These are phyloP conservation scores for Aldabrachelys gigantea DNA, from an alignment of 2,113 vertebrate genomes.

Conservation along the genomic window DNA sequence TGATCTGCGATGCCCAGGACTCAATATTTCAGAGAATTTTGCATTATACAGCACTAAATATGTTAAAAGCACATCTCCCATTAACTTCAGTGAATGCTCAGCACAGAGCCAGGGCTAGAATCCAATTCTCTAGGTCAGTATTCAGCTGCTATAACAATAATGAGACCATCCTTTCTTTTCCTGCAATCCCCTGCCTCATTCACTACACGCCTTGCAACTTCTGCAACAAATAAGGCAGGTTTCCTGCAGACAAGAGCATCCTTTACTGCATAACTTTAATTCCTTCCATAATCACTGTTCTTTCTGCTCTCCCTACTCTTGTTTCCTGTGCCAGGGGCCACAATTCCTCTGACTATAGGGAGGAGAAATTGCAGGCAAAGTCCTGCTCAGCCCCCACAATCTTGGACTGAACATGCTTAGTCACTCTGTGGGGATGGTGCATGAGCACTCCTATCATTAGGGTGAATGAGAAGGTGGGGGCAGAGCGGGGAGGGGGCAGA, in stretches of 20 bases:
- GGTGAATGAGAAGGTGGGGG: too few species aligned
- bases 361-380: neutral
- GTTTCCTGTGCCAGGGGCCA: accelerated
- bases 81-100: neutral
- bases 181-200: accelerated
- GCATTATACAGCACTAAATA: neutral
- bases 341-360: accelerated
- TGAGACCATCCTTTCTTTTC: neutral
- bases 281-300: accelerated
- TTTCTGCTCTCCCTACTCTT: neutral
- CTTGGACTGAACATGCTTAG: accelerated
- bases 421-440: neutral
- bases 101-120: neutral
- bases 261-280: neutral
- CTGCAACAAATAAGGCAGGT: neutral
- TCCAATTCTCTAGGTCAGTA: neutral
- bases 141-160: neutral
- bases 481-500: neutral
- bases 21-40: neutral
- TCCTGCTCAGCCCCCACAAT: neutral
- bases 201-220: accelerated
- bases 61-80: neutral
- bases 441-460: accelerated
- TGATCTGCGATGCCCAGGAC: neutral
- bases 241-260: neutral